Evolutionary conservation across 2,113 vertebrate species (phyloP).

Genomic region (Gymnorhina tibicen): DNA sequence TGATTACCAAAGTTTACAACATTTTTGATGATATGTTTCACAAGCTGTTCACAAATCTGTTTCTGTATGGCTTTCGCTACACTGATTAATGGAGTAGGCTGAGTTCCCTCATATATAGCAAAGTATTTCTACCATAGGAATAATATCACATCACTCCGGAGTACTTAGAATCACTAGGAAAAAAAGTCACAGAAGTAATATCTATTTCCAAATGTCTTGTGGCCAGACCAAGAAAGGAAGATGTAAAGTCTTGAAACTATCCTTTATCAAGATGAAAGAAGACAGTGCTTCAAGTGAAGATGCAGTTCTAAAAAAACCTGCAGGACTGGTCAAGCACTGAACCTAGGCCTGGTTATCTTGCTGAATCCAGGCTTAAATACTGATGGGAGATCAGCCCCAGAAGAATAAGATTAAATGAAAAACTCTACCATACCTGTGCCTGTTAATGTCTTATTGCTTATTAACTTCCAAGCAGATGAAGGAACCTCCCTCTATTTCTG

Average conservation of each 20-base stretch:
- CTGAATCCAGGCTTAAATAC: neutral
- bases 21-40: slow-evolving; percentile 29
- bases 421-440: neutral
- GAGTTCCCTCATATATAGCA: neutral
- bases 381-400: neutral
- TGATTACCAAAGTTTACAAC: slow-evolving; percentile 37
- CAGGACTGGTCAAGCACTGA: neutral
- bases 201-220: neutral
- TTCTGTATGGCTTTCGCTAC: neutral
- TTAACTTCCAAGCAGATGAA: neutral
- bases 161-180: neutral
- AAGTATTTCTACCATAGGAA: neutral
- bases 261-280: neutral
- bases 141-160: neutral
- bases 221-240: neutral
- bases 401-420: neutral
- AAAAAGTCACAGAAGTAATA: neutral
- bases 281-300: neutral
- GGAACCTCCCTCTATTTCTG: neutral
- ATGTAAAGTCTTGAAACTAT: neutral
- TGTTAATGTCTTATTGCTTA: neutral
- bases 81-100: slow-evolving; percentile 21
- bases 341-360: neutral
- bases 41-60: slow-evolving; percentile 65
- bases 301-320: neutral